Evolutionary conservation across 35 echinoderm and acorn worm species (phyloP), one percentile per base, ranked within the genome.

Genomic region (Ophioderma brevispina): DNA sequence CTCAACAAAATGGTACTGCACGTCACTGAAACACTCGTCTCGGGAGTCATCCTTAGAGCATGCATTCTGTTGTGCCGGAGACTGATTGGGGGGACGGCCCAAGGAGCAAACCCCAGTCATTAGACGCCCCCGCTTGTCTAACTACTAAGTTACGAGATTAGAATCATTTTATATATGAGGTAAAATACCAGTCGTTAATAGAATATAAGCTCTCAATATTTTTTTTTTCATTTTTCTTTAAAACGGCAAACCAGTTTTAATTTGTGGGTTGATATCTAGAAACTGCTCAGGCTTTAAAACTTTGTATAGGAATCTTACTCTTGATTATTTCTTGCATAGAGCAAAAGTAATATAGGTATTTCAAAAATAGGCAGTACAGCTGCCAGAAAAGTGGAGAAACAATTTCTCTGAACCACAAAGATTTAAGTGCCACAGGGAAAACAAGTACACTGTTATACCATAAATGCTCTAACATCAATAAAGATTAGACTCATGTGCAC

Each of bases 321-420:
- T 25, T 70, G 15, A 70, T 70, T 70, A 70, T 70, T 25, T 15
- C 32, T 85, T 85, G 83, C 83, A 85, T 85, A 85, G 83, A 64
- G 83, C 83, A 85, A 85, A 81, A 85, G 83, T 85, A 85, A 85
- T 55, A 32, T 75, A 64, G 52, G 33, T 64, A 81, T 81, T 85
- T 85, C 52, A 64, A 64, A 64, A 52, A 85, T 85, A 59, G 52
- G 55, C 83, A 64, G 83, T 33, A 85, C 83, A 85, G 83, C 83
- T 85, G 83, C 55, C 83, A 59, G n/a, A n/a, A 46, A 85, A 85
- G 63, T 70, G 28, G 41, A 82, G 33, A 33, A 31, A 50, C 25
- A 55, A 63, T 37, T 75, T 85, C 37, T 64, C 33, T 15, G 35
- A 64, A 50, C 63, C 25, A 81, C 0, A 40, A 32, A 40, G 36